These are phyloP conservation scores for Anguilla obscura DNA, from an alignment of 2,797 vertebrate species.

Conservation along the genomic window DNA sequence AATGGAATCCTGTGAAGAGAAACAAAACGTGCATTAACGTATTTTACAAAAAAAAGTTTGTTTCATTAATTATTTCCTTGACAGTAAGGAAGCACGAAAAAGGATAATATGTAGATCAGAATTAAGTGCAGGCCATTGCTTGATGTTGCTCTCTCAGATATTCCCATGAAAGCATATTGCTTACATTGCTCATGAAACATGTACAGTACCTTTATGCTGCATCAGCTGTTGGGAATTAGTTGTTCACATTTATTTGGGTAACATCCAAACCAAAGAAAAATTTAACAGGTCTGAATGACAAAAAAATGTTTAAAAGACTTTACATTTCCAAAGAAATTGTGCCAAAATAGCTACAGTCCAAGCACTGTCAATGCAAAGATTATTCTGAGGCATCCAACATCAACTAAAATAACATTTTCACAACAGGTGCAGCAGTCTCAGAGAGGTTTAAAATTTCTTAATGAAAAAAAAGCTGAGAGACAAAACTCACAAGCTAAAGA, in stretches of 20 bases:
- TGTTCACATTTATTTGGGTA: background rate
- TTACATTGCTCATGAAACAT: background rate
- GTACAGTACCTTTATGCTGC: background rate
- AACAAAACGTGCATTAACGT: constrained; percentile 53
- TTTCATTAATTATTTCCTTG: background rate
- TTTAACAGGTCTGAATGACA: background rate
- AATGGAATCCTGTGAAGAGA: constrained; percentile 82
- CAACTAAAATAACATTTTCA: background rate
- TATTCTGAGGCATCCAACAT: background rate
- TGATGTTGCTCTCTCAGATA: background rate
- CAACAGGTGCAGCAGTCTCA: background rate
- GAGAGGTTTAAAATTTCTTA: background rate
- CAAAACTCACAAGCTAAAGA: too few relatives aligned
- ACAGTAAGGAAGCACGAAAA: background rate
- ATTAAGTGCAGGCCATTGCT: background rate
- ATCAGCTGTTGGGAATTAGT: background rate
- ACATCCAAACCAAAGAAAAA: background rate
- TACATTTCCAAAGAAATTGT: background rate
- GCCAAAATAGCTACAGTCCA: background rate
- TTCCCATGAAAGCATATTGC: background rate
- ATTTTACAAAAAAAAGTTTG: constrained; percentile 2
- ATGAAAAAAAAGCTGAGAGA: background rate
- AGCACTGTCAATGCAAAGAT: background rate
- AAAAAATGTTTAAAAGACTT: background rate
- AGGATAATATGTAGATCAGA: background rate